Percentiles rank a stretch among this genome's conserved stretches.
Conservation (phyloP, 2,113 vertebrate species). For the Indicator indicator region DNA sequence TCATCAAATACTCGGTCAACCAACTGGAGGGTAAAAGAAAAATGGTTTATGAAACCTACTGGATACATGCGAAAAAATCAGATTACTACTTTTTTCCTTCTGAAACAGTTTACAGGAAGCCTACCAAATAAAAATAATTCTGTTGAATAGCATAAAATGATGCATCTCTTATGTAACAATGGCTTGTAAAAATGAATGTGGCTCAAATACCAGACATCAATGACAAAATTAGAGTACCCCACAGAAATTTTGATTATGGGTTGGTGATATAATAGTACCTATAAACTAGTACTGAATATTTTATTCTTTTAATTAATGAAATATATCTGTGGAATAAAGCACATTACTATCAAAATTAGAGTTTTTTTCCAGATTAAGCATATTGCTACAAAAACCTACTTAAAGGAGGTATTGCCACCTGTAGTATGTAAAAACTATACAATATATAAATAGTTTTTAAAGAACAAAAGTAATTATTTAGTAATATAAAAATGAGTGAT, state of each 20-base stretch:
- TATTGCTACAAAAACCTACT: not conserved
- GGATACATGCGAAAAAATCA: not conserved
- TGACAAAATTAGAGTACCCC: not conserved
- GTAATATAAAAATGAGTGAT: slow-evolving; percentile 19
- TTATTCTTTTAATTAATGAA: slow-evolving; percentile 17
- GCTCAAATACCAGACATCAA: not conserved
- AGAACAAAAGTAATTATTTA: slow-evolving; percentile 4
- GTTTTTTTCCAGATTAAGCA: not conserved
- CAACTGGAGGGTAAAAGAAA: slow-evolving; percentile 79
- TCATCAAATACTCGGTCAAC: slow-evolving; percentile 98
- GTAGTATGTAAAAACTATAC: slow-evolving; percentile 1
- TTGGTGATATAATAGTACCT: not conserved
- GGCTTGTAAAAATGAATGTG: not conserved
- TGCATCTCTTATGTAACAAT: not conserved
- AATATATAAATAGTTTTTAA: not conserved
- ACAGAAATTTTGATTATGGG: not conserved
- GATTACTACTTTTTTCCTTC: slow-evolving; percentile 19
- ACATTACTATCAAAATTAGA: not conserved
- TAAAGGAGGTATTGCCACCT: slow-evolving; percentile 63
- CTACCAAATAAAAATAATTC: slow-evolving; percentile 30
- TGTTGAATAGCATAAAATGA: not conserved
- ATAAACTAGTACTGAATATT: not conserved
- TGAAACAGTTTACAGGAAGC: slow-evolving; percentile 22
- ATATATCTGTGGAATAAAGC: slow-evolving; percentile 46
- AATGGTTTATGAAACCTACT: slow-evolving; percentile 33